Base-by-base conservation (phyloP, 2,888 invertebrate species). In the Smittia sp. region DNA sequence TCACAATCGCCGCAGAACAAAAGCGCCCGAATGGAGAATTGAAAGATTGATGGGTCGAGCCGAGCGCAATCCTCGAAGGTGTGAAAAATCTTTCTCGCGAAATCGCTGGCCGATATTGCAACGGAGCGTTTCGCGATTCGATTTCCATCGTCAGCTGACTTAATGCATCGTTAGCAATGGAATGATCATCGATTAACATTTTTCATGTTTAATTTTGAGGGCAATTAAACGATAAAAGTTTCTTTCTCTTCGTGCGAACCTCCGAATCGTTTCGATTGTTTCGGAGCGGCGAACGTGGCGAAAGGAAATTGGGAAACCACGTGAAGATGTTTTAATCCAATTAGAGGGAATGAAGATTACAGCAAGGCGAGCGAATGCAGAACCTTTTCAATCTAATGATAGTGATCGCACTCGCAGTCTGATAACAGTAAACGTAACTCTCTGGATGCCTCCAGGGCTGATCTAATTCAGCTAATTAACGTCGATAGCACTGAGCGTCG, bases 61-160 rank as follows among this genome's bases (percentile, higher is more conserved):
- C 39, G n/a, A 46, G 15, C 2, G 18, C 1, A 18, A 9, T 58
- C 20, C 22, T 22, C 58, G 22, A 22, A 52, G 58, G 58, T 58
- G 58, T 58, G 58, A 58, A 58, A 58, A 3, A 18, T 58, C 11
- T 46, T 11, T 46, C n/a, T n/a, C n/a, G n/a, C 39, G 13, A 9
- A 39, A 39, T 52, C 52, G 52, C n/a, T 22, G 58, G 13, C 58
- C 22, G 46, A 46, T 46, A 15, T 6, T 46, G 46, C 46, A 32
- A 13, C n/a, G 46, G 11, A 18, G 58, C n/a, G 20, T 4, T 22
- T 18, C 18, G 22, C 58, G 22, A 22, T 22, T 22, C 58, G 22
- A 18, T 58, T 58, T 58, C 58, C 58, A 58, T 58, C 58, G n/a
- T 58, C 58, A 58, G 58, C 58, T 18, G 58, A 58, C 6, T 58